Base-by-base conservation (phyloP, 2,797 vertebrate species). In the Monodelphis domestica region DNA sequence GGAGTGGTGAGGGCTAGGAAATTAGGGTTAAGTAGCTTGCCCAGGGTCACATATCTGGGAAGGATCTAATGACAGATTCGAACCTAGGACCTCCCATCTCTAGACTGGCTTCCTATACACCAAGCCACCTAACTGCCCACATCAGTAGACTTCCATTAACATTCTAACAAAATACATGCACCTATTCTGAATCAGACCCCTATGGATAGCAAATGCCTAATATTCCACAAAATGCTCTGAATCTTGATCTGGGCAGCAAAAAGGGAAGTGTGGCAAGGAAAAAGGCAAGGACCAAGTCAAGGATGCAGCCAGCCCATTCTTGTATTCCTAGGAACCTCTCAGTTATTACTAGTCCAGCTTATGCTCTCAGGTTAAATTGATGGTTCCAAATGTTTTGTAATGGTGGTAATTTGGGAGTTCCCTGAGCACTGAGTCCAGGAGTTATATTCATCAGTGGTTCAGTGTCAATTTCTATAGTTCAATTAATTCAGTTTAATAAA, bases 151-250 rank as follows among this genome's bases (percentile, higher is more conserved):
- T 54, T 1, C 57, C 45, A 29, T 88, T 5, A 26, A n/a, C 28
- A 51, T 91, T 87, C 63, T 33, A 70, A 17, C 55, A 59, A 94
- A 52, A 84, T 70, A 21, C 93, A 51, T 87, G 45, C 54, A 84
- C 90, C 29, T 89, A n/a, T 90, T 91, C 28, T 12, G 51, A 54
- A 54, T 29, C 59, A 54, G 30, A 55, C 26, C 26, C 87, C n/a
- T 94, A 14, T 5, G 29, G 29, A 59, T 28, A 29, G 28, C 55
- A 57, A 55, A 10, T 33, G 59, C 33, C 30, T 55, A 50, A 0
- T 53, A 12, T 54, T 87, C 24, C 30, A 26, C 53, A 0, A 33
- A n/a, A 45, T 21, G 28, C 78, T 92, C 70, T 63, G 11, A n/a
- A n/a, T 88, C 90, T 24, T 45, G 88, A 53, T 93, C 89, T 89